These are phyloP conservation scores for Idaea biselata DNA, from an alignment of 2,888 invertebrate genomes.

Conservation along the genomic window DNA sequence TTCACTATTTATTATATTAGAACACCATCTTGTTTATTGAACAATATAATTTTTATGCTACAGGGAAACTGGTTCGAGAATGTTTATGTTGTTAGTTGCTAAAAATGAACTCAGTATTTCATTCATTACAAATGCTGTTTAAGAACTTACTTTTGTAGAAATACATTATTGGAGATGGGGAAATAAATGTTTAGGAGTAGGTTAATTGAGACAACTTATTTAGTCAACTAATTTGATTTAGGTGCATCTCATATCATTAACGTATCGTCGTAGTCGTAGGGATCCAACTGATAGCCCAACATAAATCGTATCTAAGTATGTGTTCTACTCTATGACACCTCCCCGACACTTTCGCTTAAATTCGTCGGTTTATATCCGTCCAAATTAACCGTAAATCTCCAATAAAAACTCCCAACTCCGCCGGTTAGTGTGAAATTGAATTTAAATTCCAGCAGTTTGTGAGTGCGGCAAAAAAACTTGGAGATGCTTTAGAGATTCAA, in stretches of 20 bases:
- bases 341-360: slow-evolving; percentile 9
- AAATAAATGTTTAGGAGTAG: too few relatives aligned
- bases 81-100: slow-evolving; percentile 5
- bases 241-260: too few relatives aligned
- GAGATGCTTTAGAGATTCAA: slow-evolving; percentile 18
- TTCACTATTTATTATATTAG: background rate
- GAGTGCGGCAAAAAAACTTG: slow-evolving; percentile 27
- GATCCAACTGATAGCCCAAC: too few relatives aligned
- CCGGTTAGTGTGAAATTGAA: slow-evolving; percentile 49
- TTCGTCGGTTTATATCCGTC: slow-evolving; percentile 17
- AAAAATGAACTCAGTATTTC: background rate
- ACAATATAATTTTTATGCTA: too few relatives aligned
- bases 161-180: too few relatives aligned
- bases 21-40: background rate
- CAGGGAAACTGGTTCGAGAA: background rate
- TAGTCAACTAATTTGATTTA: too few relatives aligned
- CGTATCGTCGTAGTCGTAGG: too few relatives aligned
- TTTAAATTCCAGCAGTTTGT: slow-evolving; percentile 36
- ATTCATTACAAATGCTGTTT: background rate
- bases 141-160: too few relatives aligned
- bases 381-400: slow-evolving; percentile 37
- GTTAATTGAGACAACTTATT: too few relatives aligned
- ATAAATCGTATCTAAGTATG: too few relatives aligned
- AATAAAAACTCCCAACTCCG: slow-evolving; percentile 42
- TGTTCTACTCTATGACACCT: background rate